Conservation (phyloP, 2,888 invertebrate genomes). For the Acleris cristana region DNA sequence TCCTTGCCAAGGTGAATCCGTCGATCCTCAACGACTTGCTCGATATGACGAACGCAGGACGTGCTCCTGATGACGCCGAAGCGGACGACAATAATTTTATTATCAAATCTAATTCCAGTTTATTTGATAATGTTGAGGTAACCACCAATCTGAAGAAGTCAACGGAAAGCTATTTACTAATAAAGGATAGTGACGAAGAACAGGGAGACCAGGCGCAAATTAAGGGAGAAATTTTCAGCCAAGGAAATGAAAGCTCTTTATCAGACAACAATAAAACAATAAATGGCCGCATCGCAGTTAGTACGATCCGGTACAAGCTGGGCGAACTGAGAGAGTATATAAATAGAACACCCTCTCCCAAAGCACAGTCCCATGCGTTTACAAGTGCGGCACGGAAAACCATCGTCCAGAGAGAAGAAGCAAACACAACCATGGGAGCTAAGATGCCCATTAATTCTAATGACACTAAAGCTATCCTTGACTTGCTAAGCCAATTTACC, state of each 20-base stretch:
- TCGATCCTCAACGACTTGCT: conserved; percentile 56
- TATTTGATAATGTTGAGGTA: conserved; percentile 12
- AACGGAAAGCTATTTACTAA: conserved; percentile 54
- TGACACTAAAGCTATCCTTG: conserved; percentile 64
- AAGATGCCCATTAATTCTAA: conserved; percentile 46
- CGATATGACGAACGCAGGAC: conserved; percentile 55
- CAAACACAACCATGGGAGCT: neutral
- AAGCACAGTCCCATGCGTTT: neutral
- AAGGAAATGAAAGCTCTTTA: neutral
- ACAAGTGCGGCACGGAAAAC: neutral
- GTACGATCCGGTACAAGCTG: conserved; percentile 16
- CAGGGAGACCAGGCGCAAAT: conserved; percentile 36
- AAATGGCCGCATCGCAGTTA: conserved; percentile 10
- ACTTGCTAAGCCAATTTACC: conserved; percentile 64
- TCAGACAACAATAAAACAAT: neutral
- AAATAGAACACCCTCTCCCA: neutral
- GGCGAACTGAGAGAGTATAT: conserved; percentile 9
- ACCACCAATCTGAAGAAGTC: conserved; percentile 8
- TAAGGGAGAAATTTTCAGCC: neutral
- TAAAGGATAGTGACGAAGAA: conserved; percentile 49
- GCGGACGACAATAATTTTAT: conserved; percentile 44
- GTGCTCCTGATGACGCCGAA: conserved; percentile 28
- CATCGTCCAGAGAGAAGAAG: neutral
- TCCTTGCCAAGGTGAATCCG: conserved; percentile 39
- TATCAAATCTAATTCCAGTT: conserved; percentile 36